Conservation (phyloP, 92 coral and sea anemone genomes). For the Palythoa grandiflora region DNA sequence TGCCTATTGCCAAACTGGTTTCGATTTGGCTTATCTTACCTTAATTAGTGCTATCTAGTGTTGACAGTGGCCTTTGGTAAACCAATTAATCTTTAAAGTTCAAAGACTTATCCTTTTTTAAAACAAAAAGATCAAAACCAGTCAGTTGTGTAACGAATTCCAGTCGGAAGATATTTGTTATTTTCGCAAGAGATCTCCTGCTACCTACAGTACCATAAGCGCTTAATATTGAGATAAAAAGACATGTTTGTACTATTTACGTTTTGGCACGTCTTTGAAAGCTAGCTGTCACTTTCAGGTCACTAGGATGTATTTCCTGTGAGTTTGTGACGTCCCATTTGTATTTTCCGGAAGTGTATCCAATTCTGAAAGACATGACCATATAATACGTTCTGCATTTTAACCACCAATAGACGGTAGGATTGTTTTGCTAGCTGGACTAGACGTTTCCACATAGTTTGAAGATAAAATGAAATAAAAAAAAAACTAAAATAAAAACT, state of each 20-base stretch:
- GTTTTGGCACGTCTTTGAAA: background rate
- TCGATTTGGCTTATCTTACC: slow-evolving; percentile 38
- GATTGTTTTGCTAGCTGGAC: too few relatives aligned
- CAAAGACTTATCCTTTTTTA: slow-evolving; percentile 12
- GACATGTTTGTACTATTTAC: background rate
- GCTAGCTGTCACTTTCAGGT: background rate
- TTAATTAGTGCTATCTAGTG: slow-evolving; percentile 48
- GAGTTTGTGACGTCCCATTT: slow-evolving; percentile 10
- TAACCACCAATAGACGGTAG: too few relatives aligned
- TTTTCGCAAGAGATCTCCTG: background rate
- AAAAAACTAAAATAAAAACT: too few relatives aligned
- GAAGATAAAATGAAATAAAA: too few relatives aligned
- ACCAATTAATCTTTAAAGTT: slow-evolving; percentile 33
- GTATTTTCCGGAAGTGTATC: slow-evolving; percentile 1
- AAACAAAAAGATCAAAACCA: background rate
- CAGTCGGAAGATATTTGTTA: background rate
- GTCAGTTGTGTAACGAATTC: background rate
- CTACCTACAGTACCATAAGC: background rate
- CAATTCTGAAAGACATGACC: background rate
- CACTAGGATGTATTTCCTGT: slow-evolving; percentile 21
- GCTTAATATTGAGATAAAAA: background rate
- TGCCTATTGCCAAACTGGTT: slow-evolving; percentile 7
- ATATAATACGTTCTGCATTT: too few relatives aligned
- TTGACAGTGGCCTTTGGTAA: slow-evolving; percentile 41
- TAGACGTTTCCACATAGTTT: too few relatives aligned